Base-by-base conservation (phyloP, 2,888 invertebrate genomes). In the Nineta flava region DNA sequence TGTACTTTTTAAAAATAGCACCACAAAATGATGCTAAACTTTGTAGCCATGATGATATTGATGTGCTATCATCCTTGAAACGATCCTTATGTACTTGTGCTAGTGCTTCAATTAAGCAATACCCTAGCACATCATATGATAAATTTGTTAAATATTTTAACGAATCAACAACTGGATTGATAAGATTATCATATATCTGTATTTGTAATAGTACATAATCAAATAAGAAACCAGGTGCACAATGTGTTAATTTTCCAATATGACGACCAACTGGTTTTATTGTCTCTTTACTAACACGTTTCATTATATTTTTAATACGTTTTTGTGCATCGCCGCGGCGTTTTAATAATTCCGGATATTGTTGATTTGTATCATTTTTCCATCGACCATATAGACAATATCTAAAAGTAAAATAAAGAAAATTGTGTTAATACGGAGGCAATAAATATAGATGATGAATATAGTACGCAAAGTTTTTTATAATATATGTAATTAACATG, bases 201-300 rank as follows among this genome's bases (percentile, higher is more conserved):
- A 67, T 68, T 59, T 67, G 68, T 45, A 67, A 55, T 35, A 68
- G 53, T 31, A 68, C 91, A 65, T 97, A 96, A 69, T 99, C 96
- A 64, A 99, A 96, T 6, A 99, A 75, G 59, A 93, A 86, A 9
- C 90, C 88, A 0, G 99, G 97, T 42, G 94, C 90, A 47, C 90
- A 91, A 65, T 99, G 97, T 21, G 94, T 92, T 32, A 97, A 72
- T 71, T 99, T 99, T 12, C 97, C 99, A 55, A 99, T 87, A 46
- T 88, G 82, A 52, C 99, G 76, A 1, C 99, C 99, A 53, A 94
- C 87, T 1, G 90, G 92, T 66, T 97, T 99, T 6, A 96, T 92
- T 61, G 95, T 99, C 65, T 99, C 99, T 64, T 99, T 99, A 59
- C 94, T 94, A 35, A 93, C 91, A 54, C 87, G 81, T 70, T 97